Conservation (phyloP, 2,888 invertebrate genomes). For the Neoscelio sp. region DNA sequence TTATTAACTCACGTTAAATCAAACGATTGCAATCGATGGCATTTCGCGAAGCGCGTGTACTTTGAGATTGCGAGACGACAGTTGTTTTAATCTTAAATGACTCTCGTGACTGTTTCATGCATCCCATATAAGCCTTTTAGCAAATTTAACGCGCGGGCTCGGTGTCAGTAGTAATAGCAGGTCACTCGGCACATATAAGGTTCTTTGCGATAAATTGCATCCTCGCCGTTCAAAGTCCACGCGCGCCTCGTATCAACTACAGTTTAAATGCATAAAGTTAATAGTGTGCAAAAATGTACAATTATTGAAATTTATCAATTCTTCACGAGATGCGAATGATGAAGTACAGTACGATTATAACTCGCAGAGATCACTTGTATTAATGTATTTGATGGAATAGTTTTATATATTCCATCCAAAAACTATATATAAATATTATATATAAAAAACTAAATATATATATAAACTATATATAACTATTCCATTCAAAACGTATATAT, state of each 20-base stretch:
- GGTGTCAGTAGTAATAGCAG: constrained; percentile 44
- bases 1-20: no score
- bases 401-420: no score
- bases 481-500: no score
- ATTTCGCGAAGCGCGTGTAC: no score
- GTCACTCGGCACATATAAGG: constrained; percentile 48
- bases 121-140: constrained; percentile 47
- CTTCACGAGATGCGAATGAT: constrained; percentile 21
- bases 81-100: constrained; percentile 31
- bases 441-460: no score
- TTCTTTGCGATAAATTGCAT: constrained; percentile 61
- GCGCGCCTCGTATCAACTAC: constrained; percentile 15
- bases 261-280: constrained; percentile 41
- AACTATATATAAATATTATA: no score
- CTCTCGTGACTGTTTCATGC: constrained; percentile 18
- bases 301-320: constrained; percentile 50
- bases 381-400: no score
- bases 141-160: constrained; percentile 42
- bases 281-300: constrained; percentile 18
- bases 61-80: neutral
- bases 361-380: neutral
- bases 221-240: constrained; percentile 64
- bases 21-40: no score
- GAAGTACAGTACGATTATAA: neutral
- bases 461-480: no score